Evolutionary conservation across 2,797 vertebrate species (phyloP).

Genomic region (Brachyrhaphis roseni): DNA sequence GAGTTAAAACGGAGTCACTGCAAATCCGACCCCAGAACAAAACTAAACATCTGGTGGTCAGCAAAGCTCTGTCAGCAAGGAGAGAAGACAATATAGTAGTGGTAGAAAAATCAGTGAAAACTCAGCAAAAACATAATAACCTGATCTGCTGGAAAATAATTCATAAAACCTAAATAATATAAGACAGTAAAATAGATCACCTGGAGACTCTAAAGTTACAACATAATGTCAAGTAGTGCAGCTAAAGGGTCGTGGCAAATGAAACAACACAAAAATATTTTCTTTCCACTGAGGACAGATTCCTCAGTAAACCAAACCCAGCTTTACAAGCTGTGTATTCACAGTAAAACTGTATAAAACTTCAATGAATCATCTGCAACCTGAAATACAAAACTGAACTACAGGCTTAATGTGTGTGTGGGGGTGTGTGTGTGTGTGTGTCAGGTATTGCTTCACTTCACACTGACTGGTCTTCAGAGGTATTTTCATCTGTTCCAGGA

Average conservation of each 20-base stretch:
- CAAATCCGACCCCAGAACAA: neutral
- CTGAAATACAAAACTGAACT: neutral
- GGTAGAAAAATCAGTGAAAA: neutral
- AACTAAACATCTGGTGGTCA: neutral
- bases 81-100: neutral
- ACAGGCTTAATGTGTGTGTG: neutral
- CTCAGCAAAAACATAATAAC: neutral
- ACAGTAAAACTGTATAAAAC: neutral
- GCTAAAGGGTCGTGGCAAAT: neutral
- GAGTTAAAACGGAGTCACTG: neutral
- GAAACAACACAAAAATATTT: neutral
- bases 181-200: neutral
- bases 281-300: neutral
- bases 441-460: conserved; percentile 52
- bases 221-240: neutral
- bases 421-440: neutral
- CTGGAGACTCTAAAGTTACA: neutral
- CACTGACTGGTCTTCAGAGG: conserved; percentile 29
- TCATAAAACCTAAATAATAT: neutral
- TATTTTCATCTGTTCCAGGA: conserved; percentile 65
- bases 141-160: no score
- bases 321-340: neutral
- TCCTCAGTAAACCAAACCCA: neutral
- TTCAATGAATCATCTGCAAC: neutral
- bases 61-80: neutral